Evolutionary conservation across 2,797 vertebrate species (phyloP), one percentile per base, ranked within the genome.

Genomic region (Brachyalestes nurse): DNA sequence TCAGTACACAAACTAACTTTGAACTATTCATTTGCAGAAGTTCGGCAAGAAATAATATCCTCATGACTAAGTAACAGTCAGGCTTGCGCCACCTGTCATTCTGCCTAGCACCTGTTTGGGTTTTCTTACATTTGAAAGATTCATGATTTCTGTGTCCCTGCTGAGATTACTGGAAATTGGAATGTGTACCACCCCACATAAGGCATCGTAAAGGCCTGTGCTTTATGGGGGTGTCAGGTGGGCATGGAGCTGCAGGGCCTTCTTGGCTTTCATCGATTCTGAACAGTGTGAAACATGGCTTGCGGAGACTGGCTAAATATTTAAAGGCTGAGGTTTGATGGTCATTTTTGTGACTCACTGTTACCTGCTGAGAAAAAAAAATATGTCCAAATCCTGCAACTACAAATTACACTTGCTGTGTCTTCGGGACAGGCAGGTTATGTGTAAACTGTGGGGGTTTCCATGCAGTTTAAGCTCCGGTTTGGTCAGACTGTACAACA

Each of bases 11-110:
- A 84, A 88, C 88, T 88, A 72, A 83, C 88, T 92, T 86, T 91
- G 88, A 91, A 91, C 91, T 90, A 88, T 92, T 93, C 85, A 91
- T 93, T 93, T 92, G 88, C 88, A 86, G 88, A 91, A 88, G 88
- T 89, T 83, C 64, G 83, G 87, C 88, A 87, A 90, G 90, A 89
- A 90, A 89, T 90, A 91, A 87, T 83, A 87, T 45, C 10, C n/a
- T 23, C n/a, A 14, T 85, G 79, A 51, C 86, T 91, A 91, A 94
- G 88, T 92, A 91, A 94, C 91, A 88, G 90, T 87, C 87, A 78
- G 65, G 86, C 77, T 82, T 57, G 45, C 82, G 84, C 87, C 93
- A 90, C 84, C 74, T 77, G 49, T 73, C 75, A 79, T 78, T 73
- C 78, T 77, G 45, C 72, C 73, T 45, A 64, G 71, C 58, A 72